Evolutionary conservation across 1,140 invertebrate genomes (phyloP).

Genomic region (Antheraea pernyi): DNA sequence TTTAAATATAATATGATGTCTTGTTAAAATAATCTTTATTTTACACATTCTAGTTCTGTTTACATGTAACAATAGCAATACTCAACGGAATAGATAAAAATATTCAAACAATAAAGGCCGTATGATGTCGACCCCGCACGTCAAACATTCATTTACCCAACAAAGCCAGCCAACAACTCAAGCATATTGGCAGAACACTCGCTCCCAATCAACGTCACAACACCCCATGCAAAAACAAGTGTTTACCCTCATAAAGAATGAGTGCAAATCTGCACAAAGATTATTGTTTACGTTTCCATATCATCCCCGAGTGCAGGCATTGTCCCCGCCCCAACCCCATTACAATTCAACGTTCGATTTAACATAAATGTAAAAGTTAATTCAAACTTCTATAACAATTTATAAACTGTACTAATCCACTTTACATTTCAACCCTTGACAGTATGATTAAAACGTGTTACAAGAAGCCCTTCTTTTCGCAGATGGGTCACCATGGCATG

Average conservation of each 20-base stretch:
- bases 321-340: constrained; percentile 51
- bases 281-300: constrained; percentile 72
- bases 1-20: no score
- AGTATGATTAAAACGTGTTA: constrained; percentile 72
- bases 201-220: constrained; percentile 71
- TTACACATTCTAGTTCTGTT: neutral
- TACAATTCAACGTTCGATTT: constrained; percentile 68
- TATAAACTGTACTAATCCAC: constrained; percentile 42
- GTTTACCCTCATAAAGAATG: constrained; percentile 74
- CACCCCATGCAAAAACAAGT: constrained; percentile 61
- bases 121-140: constrained; percentile 37
- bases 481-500: constrained; percentile 95
- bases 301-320: constrained; percentile 52
- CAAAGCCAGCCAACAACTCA: constrained; percentile 66
- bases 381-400: constrained; percentile 47
- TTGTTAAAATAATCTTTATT: no score
- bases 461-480: constrained; percentile 78
- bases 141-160: constrained; percentile 66
- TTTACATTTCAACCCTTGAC: constrained; percentile 55
- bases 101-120: constrained; percentile 25
- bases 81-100: constrained; percentile 16
- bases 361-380: constrained; percentile 69
- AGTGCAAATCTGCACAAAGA: constrained; percentile 74
- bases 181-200: constrained; percentile 73
- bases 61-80: constrained; percentile 3